phyloP scores from a whole-genome alignment of 2,113 vertebrate genomes.

The Corvus hawaiiensis region DNA sequence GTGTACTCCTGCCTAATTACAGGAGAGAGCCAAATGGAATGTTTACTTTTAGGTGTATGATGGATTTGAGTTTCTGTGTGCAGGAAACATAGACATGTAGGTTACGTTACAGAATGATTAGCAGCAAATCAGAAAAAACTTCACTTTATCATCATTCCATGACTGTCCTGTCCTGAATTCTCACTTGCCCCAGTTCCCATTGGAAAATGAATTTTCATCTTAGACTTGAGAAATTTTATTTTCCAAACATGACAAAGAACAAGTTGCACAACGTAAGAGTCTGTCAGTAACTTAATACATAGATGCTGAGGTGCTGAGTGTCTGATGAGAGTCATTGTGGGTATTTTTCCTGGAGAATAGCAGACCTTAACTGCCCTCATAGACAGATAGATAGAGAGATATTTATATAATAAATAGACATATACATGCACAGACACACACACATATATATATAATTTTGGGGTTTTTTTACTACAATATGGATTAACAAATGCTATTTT shows the following conservation, averaged over 20 bases:
- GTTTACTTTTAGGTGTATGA: fast-evolving
- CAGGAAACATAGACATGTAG: background rate
- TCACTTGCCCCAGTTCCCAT: background rate
- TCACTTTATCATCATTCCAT: background rate
- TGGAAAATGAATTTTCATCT: background rate
- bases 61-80: background rate
- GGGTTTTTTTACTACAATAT: background rate
- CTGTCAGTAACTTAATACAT: fast-evolving
- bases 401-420: background rate
- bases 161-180: background rate
- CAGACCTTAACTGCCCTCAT: background rate
- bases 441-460: no score
- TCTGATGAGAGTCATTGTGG: background rate
- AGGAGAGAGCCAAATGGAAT: background rate
- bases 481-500: background rate
- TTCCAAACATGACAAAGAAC: background rate
- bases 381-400: background rate
- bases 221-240: background rate
- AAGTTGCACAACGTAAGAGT: background rate
- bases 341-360: background rate
- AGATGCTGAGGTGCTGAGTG: background rate
- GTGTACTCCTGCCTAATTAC: background rate
- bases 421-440: background rate
- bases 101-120: background rate
- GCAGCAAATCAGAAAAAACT: background rate